Conservation (phyloP, 2,888 invertebrate species). For the Liposcelis brunnea region DNA sequence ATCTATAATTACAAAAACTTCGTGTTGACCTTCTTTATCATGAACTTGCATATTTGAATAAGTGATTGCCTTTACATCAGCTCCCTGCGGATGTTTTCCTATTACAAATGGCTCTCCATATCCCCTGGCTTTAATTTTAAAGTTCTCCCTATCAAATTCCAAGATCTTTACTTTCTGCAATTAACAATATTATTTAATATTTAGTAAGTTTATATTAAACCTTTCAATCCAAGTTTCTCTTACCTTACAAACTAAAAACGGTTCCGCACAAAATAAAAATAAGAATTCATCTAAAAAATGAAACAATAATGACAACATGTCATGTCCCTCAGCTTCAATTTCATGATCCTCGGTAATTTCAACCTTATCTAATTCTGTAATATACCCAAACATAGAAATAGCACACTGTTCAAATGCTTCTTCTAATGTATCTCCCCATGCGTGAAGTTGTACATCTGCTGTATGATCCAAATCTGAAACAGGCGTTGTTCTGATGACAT, state of each 20-base stretch:
- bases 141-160: constrained; percentile 68
- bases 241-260: constrained; percentile 45
- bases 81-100: constrained; percentile 89
- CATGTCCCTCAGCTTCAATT: constrained; percentile 78
- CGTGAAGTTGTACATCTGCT: constrained; percentile 95
- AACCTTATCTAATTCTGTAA: constrained; percentile 77
- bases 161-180: constrained; percentile 73
- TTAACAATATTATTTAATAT: constrained; percentile 13
- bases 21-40: constrained; percentile 47
- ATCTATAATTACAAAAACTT: constrained; percentile 96
- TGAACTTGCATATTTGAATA: constrained; percentile 96
- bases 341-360: constrained; percentile 60
- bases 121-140: constrained; percentile 51
- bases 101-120: constrained; percentile 91
- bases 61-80: constrained; percentile 98
- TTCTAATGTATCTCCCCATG: constrained; percentile 73
- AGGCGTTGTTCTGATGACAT: too few relatives aligned
- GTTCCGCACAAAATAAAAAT: constrained; percentile 83
- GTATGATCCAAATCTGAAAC: constrained; percentile 86
- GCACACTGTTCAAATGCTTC: constrained; percentile 93
- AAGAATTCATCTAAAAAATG: constrained; percentile 90
- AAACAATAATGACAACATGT: constrained; percentile 71
- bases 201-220: too few relatives aligned
- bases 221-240: too few relatives aligned
- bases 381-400: constrained; percentile 93